These are phyloP conservation scores for Neosilurus mollespiculum DNA, from an alignment of 2,797 vertebrate species.

Conservation along the genomic window DNA sequence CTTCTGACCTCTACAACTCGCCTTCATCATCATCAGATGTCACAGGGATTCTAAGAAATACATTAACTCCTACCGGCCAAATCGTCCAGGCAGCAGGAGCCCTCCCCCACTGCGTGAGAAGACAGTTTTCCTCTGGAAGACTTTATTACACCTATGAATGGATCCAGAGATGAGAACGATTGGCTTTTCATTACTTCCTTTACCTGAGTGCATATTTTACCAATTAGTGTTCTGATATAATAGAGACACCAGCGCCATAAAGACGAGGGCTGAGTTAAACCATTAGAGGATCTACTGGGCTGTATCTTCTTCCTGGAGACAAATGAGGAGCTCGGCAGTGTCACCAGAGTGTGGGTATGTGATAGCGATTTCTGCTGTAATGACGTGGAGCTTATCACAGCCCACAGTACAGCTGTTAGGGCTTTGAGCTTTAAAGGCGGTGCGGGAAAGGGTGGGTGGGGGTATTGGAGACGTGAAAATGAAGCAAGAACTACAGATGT, in stretches of 20 bases:
- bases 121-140: neutral
- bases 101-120: neutral
- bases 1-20: slow-evolving; percentile 12
- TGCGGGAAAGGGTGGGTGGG: too few species aligned
- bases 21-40: slow-evolving; percentile 38
- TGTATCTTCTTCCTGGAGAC: slow-evolving; percentile 42
- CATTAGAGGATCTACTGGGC: slow-evolving; percentile 52
- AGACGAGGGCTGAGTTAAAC: slow-evolving; percentile 35
- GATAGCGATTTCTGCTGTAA: slow-evolving; percentile 17
- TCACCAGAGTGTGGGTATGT: slow-evolving; percentile 32
- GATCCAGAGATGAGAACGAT: slow-evolving; percentile 34
- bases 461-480: neutral
- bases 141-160: slow-evolving; percentile 34
- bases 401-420: slow-evolving; percentile 26
- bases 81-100: neutral
- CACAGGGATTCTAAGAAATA: slow-evolving; percentile 28
- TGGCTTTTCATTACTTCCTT: slow-evolving; percentile 40
- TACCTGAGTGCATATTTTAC: slow-evolving; percentile 42
- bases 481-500: slow-evolving; percentile 18
- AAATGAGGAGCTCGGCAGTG: slow-evolving; percentile 40
- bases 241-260: slow-evolving; percentile 51
- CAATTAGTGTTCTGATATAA: slow-evolving; percentile 54
- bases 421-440: slow-evolving; percentile 15
- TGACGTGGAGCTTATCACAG: slow-evolving; percentile 7
- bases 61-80: slow-evolving; percentile 13